Percentiles rank a stretch among this genome's conserved stretches.
Evolutionary conservation across 2,888 invertebrate genomes (phyloP).

Genomic region (Sussaba pulchella): DNA sequence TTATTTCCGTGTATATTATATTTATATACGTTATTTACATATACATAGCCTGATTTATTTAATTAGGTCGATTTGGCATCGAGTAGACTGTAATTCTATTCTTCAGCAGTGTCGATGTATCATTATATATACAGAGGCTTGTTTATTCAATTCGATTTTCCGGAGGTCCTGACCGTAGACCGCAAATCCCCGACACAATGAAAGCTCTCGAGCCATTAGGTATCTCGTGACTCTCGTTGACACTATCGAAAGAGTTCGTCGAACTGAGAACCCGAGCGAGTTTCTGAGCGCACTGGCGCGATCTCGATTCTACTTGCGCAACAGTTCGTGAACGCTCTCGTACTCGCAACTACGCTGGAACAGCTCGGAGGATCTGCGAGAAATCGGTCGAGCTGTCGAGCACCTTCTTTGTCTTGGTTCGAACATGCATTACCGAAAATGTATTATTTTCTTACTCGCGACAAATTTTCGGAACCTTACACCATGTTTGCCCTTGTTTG

Average conservation of each 20-base stretch:
- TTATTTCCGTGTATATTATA: too few relatives aligned
- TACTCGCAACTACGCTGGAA: slow-evolving; percentile 55
- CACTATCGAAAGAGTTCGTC: slow-evolving; percentile 68
- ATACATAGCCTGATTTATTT: too few relatives aligned
- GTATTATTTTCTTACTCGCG: not conserved
- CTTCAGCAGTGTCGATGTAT: too few relatives aligned
- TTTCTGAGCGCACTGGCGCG: slow-evolving; percentile 33
- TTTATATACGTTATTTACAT: too few relatives aligned
- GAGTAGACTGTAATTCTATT: too few relatives aligned
- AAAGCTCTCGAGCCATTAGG: slow-evolving; percentile 40
- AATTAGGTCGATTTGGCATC: too few relatives aligned
- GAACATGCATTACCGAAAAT: slow-evolving; percentile 11
- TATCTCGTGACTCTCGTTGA: slow-evolving; percentile 66
- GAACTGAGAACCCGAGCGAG: slow-evolving; percentile 50
- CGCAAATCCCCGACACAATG: slow-evolving; percentile 44
- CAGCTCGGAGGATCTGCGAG: slow-evolving; percentile 62
- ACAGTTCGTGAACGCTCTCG: slow-evolving; percentile 68
- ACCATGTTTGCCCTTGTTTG: too few relatives aligned
- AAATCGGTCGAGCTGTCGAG: slow-evolving; percentile 52
- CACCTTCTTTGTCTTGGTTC: slow-evolving; percentile 39
- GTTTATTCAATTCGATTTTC: slow-evolving; percentile 19
- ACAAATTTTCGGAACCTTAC: not conserved
- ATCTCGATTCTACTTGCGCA: slow-evolving; percentile 68
- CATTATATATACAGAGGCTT: slow-evolving; percentile 2
- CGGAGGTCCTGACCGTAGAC: slow-evolving; percentile 29